Conservation (phyloP, 64 coral and sea anemone genomes). For the Montipora cactus region DNA sequence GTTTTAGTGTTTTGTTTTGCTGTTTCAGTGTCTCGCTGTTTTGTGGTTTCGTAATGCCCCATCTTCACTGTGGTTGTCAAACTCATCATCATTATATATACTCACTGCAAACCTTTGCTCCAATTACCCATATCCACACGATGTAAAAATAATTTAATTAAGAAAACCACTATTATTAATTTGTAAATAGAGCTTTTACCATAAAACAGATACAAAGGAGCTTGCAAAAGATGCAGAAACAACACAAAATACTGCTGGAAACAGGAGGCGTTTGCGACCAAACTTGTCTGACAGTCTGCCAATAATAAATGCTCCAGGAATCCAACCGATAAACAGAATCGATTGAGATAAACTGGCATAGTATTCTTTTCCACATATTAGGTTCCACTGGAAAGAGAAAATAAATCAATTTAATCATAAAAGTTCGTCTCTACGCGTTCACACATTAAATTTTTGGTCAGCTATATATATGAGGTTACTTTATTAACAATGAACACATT, state of each 20-base stretch:
- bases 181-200: conserved; percentile 49
- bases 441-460: too few relatives aligned
- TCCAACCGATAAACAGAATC: conserved; percentile 91
- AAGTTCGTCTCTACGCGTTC: too few relatives aligned
- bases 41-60: too few relatives aligned
- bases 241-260: conserved; percentile 72
- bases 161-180: background rate
- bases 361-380: conserved; percentile 80
- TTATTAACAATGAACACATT: too few relatives aligned
- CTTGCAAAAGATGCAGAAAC: conserved; percentile 72
- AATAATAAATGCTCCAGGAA: conserved; percentile 83
- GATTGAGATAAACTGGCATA: conserved; percentile 88
- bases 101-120: too few relatives aligned
- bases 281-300: conserved; percentile 91
- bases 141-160: background rate
- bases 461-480: too few relatives aligned
- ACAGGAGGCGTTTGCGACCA: conserved; percentile 86
- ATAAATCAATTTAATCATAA: background rate
- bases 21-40: too few relatives aligned
- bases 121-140: too few relatives aligned
- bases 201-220: conserved; percentile 82
- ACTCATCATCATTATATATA: too few relatives aligned
- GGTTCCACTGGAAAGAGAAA: conserved; percentile 72
- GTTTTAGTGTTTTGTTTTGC: too few relatives aligned
- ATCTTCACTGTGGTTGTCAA: too few relatives aligned